These are phyloP conservation scores for Chloropsis cyanopogon DNA, from an alignment of 2,113 vertebrate species.

Conservation along the genomic window DNA sequence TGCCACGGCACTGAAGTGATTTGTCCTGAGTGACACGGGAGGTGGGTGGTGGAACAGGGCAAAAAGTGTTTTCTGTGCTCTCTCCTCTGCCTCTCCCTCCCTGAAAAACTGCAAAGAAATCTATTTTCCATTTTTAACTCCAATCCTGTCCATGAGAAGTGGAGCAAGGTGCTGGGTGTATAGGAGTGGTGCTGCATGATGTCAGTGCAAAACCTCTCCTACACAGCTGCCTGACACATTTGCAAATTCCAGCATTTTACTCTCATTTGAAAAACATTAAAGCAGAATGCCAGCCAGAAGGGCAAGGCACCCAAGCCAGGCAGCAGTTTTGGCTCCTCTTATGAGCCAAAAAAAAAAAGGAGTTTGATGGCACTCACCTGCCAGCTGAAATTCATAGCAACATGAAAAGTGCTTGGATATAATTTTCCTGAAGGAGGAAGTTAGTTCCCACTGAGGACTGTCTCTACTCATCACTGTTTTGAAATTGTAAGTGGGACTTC, in stretches of 20 bases:
- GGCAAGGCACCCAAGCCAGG: neutral
- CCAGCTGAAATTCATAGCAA: neutral
- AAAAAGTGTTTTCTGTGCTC: neutral
- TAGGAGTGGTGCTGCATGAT: neutral
- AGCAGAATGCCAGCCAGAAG: neutral
- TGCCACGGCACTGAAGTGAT: neutral
- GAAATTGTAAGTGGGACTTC: neutral
- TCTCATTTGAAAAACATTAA: conserved; percentile 4
- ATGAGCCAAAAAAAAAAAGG: neutral
- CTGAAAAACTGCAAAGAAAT: neutral
- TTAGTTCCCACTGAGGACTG: neutral
- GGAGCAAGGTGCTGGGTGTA: neutral
- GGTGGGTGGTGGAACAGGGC: neutral
- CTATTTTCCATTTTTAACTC: neutral
- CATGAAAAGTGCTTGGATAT: neutral
- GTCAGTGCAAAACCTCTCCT: neutral
- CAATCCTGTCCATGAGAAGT: neutral
- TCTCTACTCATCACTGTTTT: neutral
- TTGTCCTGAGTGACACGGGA: neutral
- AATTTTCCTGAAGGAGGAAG: neutral
- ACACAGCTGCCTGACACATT: conserved; percentile 19
- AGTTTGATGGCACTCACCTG: neutral
- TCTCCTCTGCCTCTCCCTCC: neutral
- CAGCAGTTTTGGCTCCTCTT: neutral
- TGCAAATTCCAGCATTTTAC: neutral